Evolutionary conservation across 1,140 invertebrate species (phyloP), one percentile per base, ranked within the genome.

Genomic region (Dendrolimus kikuchii): DNA sequence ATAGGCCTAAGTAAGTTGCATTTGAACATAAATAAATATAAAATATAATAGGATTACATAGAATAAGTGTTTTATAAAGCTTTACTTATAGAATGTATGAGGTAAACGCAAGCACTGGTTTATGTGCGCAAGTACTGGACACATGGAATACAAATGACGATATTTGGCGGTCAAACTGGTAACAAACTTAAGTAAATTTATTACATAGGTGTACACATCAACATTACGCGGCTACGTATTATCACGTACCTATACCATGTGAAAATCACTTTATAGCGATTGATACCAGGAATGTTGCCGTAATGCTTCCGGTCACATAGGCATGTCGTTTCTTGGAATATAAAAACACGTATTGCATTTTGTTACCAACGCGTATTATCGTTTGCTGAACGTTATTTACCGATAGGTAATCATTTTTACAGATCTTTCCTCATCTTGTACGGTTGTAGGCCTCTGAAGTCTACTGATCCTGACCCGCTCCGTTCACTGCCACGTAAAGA

Each of bases 281-380:
- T 72, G 63, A 62, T 79, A 74, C 72, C 59, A 37, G 59, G 75
- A 79, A 82, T 74, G 65, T 68, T 71, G 70, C 70, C 55, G 71
- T 70, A 70, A 82, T 74, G 71, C 71, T 80, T 84, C 79, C 79
- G 79, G 79, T 75, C 76, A 75, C 75, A 80, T 53, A 53, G 59
- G 52, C 51, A 51, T 55, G 7, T 55, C 47, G 46, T 62, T 76
- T 68, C 71, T 66, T 64, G 53, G 71, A 71, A 74, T 58, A 57
- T 46, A 46, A 45, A 38, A 48, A 39, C 38, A 49, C 38, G 23
- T 39, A 49, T 40, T 38, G 48, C 48, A 49, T 49, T 38, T 49
- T 49, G 48, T 49, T 23, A 23, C 23, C 23, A 23, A 23, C 23
- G 23, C 23, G 23, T 23, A 23, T 23, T 23, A 23, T 23, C 23